phyloP scores from a whole-genome alignment of 1,140 invertebrate genomes.

The Sinella curviseta region DNA sequence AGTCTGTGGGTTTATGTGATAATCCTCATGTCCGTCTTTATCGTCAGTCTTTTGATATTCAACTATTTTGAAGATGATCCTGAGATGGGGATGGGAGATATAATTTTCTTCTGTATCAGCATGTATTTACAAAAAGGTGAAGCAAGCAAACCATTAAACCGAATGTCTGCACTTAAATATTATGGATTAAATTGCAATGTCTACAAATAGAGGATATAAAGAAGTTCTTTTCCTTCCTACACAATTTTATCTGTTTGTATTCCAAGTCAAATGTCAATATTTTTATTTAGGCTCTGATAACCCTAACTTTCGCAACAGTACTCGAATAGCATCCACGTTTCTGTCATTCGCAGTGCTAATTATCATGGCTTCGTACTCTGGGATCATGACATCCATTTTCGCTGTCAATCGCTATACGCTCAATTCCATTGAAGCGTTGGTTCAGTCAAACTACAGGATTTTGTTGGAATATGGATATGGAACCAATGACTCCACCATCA shows the following conservation, averaged over 20 bases:
- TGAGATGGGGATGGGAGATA: not conserved
- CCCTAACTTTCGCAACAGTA: not conserved
- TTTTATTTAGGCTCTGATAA: not conserved
- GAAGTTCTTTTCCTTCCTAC: too few species aligned
- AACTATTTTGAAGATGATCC: not conserved
- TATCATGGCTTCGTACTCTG: slow-evolving; percentile 18
- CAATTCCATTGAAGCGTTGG: not conserved
- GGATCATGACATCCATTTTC: slow-evolving; percentile 10
- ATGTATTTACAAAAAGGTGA: not conserved
- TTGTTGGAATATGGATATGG: not conserved
- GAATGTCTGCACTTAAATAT: too few species aligned
- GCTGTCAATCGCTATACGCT: slow-evolving; percentile 14
- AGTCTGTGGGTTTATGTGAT: not conserved
- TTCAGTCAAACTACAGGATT: slow-evolving; percentile 15
- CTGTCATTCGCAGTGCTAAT: not conserved
- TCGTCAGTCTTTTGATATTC: not conserved
- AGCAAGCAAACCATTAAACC: not conserved
- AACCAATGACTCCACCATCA: not conserved
- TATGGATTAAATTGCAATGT: too few species aligned
- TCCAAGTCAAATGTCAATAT: not conserved
- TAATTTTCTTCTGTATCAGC: not conserved
- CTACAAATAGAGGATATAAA: too few species aligned
- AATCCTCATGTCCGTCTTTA: not conserved
- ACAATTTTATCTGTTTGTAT: not conserved
- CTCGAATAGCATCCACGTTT: not conserved